Conservation (phyloP, 2,888 invertebrate genomes). For the Linnaemya vulpina region DNA sequence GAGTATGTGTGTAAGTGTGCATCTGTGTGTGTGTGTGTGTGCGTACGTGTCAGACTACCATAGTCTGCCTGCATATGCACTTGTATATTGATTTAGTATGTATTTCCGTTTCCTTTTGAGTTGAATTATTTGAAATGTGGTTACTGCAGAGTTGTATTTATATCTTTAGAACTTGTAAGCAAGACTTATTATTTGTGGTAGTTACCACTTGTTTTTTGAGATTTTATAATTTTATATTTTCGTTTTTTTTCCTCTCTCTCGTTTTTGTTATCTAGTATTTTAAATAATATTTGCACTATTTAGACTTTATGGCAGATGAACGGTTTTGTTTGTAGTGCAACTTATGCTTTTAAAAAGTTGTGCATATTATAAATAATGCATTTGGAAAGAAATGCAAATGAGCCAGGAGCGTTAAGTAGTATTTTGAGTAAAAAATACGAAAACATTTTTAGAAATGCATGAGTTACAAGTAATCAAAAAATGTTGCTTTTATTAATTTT, state of each 20-base stretch:
- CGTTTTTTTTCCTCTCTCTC: too few relatives aligned
- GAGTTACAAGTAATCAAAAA: too few relatives aligned
- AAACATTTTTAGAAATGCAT: too few relatives aligned
- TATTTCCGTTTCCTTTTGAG: conserved; percentile 69
- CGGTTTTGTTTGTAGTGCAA: conserved; percentile 4
- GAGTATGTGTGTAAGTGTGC: neutral
- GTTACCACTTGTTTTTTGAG: conserved; percentile 2
- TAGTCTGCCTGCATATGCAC: conserved; percentile 9
- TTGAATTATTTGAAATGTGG: conserved; percentile 66
- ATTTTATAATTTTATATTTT: conserved; percentile 26
- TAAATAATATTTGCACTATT: conserved; percentile 26
- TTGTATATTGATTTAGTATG: conserved; percentile 67
- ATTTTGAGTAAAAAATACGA: neutral
- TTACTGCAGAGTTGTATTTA: conserved; percentile 26
- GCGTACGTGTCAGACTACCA: neutral
- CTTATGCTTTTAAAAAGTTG: conserved; percentile 35
- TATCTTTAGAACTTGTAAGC: conserved; percentile 14
- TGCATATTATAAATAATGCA: conserved; percentile 45
- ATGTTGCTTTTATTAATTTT: too few relatives aligned
- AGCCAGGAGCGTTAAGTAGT: neutral
- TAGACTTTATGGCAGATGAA: conserved; percentile 18
- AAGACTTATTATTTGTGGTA: conserved; percentile 35
- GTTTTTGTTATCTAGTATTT: conserved; percentile 6
- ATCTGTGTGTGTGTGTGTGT: neutral
- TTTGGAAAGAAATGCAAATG: conserved; percentile 23